phyloP scores from a whole-genome alignment of 2,113 vertebrate genomes.

The Piliocolobus tephrosceles region DNA sequence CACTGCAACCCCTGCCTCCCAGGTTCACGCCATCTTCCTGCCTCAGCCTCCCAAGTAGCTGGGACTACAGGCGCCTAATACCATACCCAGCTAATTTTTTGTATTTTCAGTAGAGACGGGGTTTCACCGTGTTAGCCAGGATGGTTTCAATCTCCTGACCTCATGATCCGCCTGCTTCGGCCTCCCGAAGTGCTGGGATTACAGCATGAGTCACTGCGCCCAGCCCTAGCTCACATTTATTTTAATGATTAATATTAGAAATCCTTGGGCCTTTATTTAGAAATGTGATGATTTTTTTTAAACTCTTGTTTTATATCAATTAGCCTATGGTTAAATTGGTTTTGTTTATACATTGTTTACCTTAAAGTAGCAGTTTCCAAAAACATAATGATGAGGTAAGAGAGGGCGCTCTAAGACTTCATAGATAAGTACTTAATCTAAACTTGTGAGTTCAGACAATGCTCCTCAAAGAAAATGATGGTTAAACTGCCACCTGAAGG shows the following conservation, averaged over 20 bases:
- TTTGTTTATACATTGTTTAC: background rate
- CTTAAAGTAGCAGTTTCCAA: background rate
- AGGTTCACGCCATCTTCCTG: too few species aligned
- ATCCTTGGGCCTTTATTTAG: background rate
- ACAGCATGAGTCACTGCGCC: too few species aligned
- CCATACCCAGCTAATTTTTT: too few species aligned
- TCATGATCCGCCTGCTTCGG: too few species aligned
- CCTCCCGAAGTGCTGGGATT: too few species aligned
- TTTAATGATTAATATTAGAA: background rate
- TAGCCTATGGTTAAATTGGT: background rate
- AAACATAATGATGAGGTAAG: background rate
- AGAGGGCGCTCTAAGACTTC: background rate
- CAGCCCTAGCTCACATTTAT: background rate
- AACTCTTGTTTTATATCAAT: background rate
- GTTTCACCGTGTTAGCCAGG: too few species aligned
- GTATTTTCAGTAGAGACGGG: too few species aligned
- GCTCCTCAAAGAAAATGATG: background rate
- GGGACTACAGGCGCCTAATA: too few species aligned
- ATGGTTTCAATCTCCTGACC: too few species aligned
- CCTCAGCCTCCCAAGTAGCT: too few species aligned
- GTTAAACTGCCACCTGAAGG: background rate
- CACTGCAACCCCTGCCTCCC: too few species aligned
- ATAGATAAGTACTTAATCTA: background rate
- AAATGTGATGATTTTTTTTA: background rate
- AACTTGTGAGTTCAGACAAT: background rate